phyloP scores from a whole-genome alignment of 2,113 vertebrate genomes.

The Passer domesticus region DNA sequence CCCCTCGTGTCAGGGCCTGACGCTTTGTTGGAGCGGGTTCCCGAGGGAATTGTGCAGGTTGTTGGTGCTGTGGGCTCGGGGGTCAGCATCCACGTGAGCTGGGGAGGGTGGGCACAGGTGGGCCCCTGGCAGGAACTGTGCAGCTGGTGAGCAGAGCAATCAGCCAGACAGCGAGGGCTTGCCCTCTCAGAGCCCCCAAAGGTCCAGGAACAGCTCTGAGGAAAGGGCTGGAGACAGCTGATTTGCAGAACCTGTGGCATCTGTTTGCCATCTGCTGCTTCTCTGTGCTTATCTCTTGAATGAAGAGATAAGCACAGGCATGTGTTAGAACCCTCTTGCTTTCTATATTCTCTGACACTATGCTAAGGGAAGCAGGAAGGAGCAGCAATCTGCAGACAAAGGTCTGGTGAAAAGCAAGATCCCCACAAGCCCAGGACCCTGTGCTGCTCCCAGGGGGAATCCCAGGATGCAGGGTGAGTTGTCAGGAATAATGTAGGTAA shows the following conservation, averaged over 20 bases:
- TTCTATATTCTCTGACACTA: background rate
- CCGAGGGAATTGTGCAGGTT: background rate
- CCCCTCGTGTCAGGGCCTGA: background rate
- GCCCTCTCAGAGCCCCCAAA: background rate
- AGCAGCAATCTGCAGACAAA: background rate
- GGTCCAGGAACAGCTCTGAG: background rate
- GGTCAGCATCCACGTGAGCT: background rate
- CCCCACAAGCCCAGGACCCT: background rate
- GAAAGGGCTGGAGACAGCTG: background rate
- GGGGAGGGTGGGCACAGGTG: background rate
- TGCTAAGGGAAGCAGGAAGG: background rate
- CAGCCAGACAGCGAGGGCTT: background rate
- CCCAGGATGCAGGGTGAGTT: background rate
- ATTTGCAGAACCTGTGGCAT: background rate
- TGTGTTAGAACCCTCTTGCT: background rate
- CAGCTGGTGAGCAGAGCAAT: background rate
- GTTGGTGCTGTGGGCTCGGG: background rate
- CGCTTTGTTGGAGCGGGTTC: background rate
- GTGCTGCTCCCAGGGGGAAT: background rate
- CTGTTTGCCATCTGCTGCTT: background rate
- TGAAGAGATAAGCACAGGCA: background rate
- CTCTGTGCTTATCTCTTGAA: background rate
- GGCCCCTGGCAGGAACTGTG: background rate
- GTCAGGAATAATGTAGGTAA: background rate
- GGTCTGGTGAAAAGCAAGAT: background rate